Evolutionary conservation across 2,888 invertebrate genomes (phyloP).

Genomic region (Carcina quercana): DNA sequence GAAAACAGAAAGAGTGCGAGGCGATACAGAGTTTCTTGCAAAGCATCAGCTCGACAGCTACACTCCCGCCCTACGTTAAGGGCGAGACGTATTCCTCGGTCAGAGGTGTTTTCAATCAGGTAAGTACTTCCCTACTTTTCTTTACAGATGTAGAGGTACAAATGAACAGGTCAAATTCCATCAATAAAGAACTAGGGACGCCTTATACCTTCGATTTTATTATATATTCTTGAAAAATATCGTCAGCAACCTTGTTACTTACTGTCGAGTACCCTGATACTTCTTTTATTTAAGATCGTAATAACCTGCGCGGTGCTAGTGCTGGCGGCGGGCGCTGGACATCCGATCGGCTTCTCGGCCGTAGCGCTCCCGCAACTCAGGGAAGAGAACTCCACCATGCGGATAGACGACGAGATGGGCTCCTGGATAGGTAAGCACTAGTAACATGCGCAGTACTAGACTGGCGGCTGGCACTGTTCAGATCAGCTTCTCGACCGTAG

Average conservation of each 20-base stretch:
- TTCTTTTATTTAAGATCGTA: no score
- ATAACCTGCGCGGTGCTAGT: slow-evolving; percentile 82
- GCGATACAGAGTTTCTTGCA: slow-evolving; percentile 64
- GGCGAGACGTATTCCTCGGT: slow-evolving; percentile 64
- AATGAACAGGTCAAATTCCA: no score
- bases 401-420: slow-evolving; percentile 80
- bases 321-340: slow-evolving; percentile 82
- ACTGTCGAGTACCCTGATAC: no score
- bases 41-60: slow-evolving; percentile 68
- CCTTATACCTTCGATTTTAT: no score
- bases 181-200: no score
- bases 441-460: slow-evolving; percentile 80
- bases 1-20: slow-evolving; percentile 59
- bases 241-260: no score
- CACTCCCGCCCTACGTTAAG: slow-evolving; percentile 64
- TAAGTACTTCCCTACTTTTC: no score
- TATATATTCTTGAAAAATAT: no score
- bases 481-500: slow-evolving; percentile 84
- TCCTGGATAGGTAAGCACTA: slow-evolving; percentile 84
- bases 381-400: slow-evolving; percentile 72
- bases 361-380: slow-evolving; percentile 83
- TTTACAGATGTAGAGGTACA: no score
- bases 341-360: slow-evolving; percentile 87
- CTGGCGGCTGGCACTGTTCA: slow-evolving; percentile 84
- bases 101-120: slow-evolving; percentile 66